Conservation (phyloP, 2,113 vertebrate genomes). For the Eretmochelys imbricata region DNA sequence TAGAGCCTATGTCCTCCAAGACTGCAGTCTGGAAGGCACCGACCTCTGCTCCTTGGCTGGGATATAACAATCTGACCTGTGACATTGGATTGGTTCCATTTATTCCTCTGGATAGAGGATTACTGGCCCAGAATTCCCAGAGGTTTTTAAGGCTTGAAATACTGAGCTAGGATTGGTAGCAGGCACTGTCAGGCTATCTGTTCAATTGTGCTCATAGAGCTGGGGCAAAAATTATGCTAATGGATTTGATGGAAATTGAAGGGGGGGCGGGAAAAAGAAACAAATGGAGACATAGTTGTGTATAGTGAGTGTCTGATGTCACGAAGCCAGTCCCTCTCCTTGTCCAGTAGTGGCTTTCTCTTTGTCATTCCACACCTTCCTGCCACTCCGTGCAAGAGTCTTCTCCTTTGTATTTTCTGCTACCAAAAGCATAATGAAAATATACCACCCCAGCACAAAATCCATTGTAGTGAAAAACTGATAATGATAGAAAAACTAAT, state of each 20-base stretch:
- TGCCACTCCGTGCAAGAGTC: background rate
- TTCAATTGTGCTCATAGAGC: background rate
- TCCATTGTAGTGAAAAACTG: background rate
- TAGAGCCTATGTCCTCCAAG: background rate
- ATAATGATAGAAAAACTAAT: background rate
- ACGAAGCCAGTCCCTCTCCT: background rate
- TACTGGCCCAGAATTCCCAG: background rate
- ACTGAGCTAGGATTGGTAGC: background rate
- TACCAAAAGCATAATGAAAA: background rate
- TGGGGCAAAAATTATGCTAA: background rate
- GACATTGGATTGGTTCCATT: background rate
- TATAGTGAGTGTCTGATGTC: rapidly evolving
- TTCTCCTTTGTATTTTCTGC: background rate
- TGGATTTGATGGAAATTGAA: background rate
- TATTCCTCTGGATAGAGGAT: rapidly evolving
- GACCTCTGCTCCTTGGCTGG: background rate
- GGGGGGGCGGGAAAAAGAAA: background rate
- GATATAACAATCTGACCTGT: background rate
- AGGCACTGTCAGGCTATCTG: background rate
- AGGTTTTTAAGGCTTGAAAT: background rate
- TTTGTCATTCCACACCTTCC: background rate
- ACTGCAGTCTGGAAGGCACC: background rate
- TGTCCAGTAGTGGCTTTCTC: background rate
- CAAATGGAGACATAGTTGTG: background rate
- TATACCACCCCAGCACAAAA: background rate